phyloP scores from a whole-genome alignment of 2,113 vertebrate species.

The Thalassoma bifasciatum region DNA sequence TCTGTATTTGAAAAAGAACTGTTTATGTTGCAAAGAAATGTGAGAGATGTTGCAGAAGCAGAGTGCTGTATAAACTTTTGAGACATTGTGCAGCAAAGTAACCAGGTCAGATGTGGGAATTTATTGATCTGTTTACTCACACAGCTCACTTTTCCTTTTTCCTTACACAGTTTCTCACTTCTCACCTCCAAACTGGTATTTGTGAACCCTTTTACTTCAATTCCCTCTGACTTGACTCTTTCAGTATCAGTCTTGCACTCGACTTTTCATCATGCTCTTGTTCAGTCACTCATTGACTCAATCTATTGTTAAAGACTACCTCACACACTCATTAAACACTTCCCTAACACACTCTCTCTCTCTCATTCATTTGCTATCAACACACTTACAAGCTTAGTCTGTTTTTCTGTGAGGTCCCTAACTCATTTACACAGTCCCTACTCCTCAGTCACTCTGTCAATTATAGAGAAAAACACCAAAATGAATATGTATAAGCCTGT shows the following conservation, averaged over 20 bases:
- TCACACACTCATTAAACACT: not conserved
- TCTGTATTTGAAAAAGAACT: too few species aligned
- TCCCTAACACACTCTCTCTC: not conserved
- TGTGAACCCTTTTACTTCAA: too few species aligned
- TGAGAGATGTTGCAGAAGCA: too few species aligned
- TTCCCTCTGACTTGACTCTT: not conserved
- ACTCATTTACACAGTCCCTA: too few species aligned
- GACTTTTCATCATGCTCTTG: not conserved
- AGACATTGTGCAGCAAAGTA: too few species aligned
- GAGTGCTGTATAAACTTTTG: too few species aligned
- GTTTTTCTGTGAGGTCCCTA: not conserved
- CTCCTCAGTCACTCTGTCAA: conserved; percentile 5
- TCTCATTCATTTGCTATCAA: not conserved
- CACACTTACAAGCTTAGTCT: not conserved
- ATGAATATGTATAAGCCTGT: conserved; percentile 13
- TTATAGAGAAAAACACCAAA: conserved; percentile 12
- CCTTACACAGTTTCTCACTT: not conserved
- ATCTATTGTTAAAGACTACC: not conserved
- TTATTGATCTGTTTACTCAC: too few species aligned
- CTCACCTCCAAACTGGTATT: not conserved
- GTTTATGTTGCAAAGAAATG: too few species aligned
- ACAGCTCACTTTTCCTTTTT: too few species aligned
- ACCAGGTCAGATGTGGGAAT: too few species aligned
- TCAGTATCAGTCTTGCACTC: not conserved
- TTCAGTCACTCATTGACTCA: not conserved